Percentiles rank a stretch among this genome's conserved stretches.
Conservation (phyloP, 1,140 invertebrate species). For the Zaprionus davidi region DNA sequence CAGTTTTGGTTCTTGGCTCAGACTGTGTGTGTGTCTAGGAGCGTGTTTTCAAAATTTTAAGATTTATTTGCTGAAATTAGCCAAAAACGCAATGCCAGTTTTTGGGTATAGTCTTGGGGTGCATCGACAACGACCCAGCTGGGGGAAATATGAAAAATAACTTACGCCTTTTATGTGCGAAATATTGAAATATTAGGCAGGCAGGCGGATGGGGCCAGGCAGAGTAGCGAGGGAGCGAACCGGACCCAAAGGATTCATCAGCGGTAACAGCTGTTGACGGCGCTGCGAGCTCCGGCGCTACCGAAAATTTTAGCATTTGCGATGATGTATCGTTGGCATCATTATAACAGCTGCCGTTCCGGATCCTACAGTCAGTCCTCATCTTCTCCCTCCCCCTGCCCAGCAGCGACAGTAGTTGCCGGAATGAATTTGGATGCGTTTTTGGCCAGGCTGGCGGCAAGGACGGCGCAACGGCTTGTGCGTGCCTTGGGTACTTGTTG, state of each 20-base stretch:
- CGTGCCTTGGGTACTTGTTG: slow-evolving; percentile 81
- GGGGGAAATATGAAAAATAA: slow-evolving; percentile 72
- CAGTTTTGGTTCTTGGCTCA: slow-evolving; percentile 24
- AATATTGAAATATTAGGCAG: slow-evolving; percentile 78
- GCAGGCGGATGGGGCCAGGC: slow-evolving; percentile 19
- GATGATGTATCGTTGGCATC: slow-evolving; percentile 81
- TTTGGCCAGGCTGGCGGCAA: slow-evolving; percentile 44
- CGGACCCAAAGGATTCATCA: slow-evolving; percentile 82
- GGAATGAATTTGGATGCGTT: slow-evolving; percentile 72
- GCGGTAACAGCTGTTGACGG: slow-evolving; percentile 78
- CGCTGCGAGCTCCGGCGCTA: slow-evolving; percentile 44
- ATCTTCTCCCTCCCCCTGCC: neutral
- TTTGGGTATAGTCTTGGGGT: neutral
- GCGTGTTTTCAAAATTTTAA: slow-evolving; percentile 47
- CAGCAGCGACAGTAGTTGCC: slow-evolving; percentile 26
- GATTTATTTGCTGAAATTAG: slow-evolving; percentile 75
- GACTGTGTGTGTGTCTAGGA: slow-evolving; percentile 45
- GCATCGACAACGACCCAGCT: slow-evolving; percentile 26
- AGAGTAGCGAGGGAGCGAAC: slow-evolving; percentile 34
- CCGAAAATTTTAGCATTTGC: slow-evolving; percentile 82
- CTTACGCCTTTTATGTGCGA: slow-evolving; percentile 79
- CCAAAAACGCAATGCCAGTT: slow-evolving; percentile 48
- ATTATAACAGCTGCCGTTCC: slow-evolving; percentile 76
- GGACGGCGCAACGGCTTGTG: slow-evolving; percentile 53
- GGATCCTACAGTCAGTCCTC: slow-evolving; percentile 25